Conservation (phyloP, 2,797 vertebrate species). For the Sphenodon punctatus region DNA sequence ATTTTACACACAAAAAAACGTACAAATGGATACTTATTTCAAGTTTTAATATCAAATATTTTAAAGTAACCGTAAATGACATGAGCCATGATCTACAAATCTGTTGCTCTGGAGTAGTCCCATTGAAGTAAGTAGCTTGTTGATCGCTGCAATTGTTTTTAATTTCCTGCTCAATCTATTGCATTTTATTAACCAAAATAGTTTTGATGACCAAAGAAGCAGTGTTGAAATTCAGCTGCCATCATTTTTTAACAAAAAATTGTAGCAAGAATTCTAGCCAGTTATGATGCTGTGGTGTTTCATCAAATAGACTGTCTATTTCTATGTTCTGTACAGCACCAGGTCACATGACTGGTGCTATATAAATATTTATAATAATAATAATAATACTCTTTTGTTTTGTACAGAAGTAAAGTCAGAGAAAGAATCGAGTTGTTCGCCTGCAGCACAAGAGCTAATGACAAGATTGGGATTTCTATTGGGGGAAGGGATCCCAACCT, state of each 20-base stretch:
- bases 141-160: too few relatives aligned
- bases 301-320: too few relatives aligned
- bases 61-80: too few relatives aligned
- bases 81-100: too few relatives aligned
- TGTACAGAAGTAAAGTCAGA: constrained; percentile 84
- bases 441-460: constrained; percentile 98
- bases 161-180: background rate
- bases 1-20: too few relatives aligned
- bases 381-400: constrained; percentile 40
- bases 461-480: constrained; percentile 97
- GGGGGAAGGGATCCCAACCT: constrained; percentile 95
- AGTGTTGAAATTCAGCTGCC: background rate
- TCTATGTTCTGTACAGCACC: too few relatives aligned
- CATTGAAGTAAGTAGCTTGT: too few relatives aligned
- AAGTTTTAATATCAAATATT: too few relatives aligned
- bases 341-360: too few relatives aligned
- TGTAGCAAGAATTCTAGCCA: background rate
- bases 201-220: background rate
- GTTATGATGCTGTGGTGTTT: background rate
- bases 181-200: background rate
- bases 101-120: too few relatives aligned
- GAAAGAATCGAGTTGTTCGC: constrained; percentile 90
- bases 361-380: too few relatives aligned
- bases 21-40: too few relatives aligned
- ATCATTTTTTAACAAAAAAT: background rate